These are phyloP conservation scores for Isichthys henryi DNA, from an alignment of 2,113 vertebrate species.

Conservation along the genomic window DNA sequence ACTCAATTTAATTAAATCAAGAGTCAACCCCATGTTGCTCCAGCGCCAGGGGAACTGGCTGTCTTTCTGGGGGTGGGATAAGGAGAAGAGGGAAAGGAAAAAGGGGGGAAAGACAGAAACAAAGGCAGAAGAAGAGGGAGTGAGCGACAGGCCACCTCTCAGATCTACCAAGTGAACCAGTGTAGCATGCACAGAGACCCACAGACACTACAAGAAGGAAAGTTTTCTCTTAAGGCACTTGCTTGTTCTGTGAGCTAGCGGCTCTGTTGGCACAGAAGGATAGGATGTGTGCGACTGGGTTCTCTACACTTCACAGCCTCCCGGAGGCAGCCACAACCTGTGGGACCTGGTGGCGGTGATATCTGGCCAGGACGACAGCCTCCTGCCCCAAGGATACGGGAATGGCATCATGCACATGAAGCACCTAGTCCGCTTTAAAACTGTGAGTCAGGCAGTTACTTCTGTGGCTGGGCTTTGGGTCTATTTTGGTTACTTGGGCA, in stretches of 20 bases:
- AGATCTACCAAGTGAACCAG: not conserved
- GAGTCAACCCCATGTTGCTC: not conserved
- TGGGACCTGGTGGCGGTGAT: slow-evolving; percentile 90
- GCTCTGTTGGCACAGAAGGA: not conserved
- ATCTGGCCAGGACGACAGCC: slow-evolving; percentile 86
- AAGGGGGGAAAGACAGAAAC: not conserved
- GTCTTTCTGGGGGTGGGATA: not conserved
- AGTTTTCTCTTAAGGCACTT: not conserved
- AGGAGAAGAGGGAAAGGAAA: not conserved
- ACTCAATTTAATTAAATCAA: no score
- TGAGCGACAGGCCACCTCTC: not conserved
- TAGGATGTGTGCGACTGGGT: not conserved
- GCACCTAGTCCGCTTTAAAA: slow-evolving; percentile 85
- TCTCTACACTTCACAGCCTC: slow-evolving; percentile 62
- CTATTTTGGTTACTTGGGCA: not conserved
- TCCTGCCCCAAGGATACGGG: slow-evolving; percentile 84
- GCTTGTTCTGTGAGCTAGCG: not conserved
- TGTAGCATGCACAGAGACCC: not conserved
- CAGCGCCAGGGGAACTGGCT: not conserved
- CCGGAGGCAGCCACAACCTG: slow-evolving; percentile 87
- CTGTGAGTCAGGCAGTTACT: slow-evolving; percentile 11
- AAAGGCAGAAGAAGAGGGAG: not conserved
- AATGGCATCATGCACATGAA: slow-evolving; percentile 94
- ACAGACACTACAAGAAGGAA: not conserved
- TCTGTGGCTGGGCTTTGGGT: not conserved